phyloP scores from a whole-genome alignment of 2,797 vertebrate species.

The Hyperoplus immaculatus region DNA sequence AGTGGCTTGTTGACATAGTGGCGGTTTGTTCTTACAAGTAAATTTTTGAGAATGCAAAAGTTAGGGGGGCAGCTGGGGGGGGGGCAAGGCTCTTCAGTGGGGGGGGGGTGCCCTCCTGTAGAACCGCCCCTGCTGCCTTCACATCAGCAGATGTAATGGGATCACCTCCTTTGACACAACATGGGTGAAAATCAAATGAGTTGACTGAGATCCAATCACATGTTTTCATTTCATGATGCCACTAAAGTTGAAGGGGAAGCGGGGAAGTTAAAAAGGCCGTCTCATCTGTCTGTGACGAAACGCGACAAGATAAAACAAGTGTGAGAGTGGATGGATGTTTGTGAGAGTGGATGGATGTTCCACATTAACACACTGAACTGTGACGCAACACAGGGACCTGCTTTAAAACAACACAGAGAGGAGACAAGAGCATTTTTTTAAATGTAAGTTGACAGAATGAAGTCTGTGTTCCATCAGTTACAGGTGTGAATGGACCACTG shows the following conservation, averaged over 20 bases:
- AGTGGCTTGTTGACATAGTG: no score
- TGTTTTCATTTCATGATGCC: background rate
- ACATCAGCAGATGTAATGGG: background rate
- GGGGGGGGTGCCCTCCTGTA: no score
- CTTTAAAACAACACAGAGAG: slow-evolving; percentile 2
- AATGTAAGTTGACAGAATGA: slow-evolving; percentile 27
- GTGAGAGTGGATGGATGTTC: slow-evolving; percentile 2
- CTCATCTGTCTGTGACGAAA: background rate
- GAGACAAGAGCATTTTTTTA: slow-evolving; percentile 29
- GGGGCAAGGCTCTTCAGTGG: no score
- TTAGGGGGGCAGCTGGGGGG: no score
- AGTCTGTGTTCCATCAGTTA: slow-evolving; percentile 11
- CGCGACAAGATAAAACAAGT: background rate
- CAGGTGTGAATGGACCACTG: slow-evolving; percentile 28
- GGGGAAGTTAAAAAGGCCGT: background rate
- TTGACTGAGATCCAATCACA: background rate
- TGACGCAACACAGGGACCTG: background rate
- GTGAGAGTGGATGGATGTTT: slow-evolving; percentile 1
- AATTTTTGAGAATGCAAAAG: no score
- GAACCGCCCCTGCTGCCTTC: no score
- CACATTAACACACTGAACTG: slow-evolving; percentile 7
- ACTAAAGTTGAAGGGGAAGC: background rate
- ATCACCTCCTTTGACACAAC: no score
- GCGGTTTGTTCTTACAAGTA: no score
- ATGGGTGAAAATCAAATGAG: slow-evolving; percentile 7